Evolutionary conservation across 2,113 vertebrate species (phyloP).

Genomic region (Thermophis baileyi): DNA sequence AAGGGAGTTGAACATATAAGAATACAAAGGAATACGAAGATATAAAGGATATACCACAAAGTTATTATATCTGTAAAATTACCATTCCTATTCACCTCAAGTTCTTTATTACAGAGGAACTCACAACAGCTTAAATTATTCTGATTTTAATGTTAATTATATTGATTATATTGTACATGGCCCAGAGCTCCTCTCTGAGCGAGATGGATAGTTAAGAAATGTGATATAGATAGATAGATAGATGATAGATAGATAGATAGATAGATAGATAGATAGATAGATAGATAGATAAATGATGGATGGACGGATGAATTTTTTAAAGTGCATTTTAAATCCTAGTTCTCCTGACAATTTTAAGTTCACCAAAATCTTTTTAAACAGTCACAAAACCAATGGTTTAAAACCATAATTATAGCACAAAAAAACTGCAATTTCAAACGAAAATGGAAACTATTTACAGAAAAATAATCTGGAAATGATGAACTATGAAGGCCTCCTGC

Average conservation of each 20-base stretch:
- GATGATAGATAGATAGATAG: too few relatives aligned
- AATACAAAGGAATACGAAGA: background rate
- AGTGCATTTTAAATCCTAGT: background rate
- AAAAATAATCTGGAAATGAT: background rate
- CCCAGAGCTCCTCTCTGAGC: background rate
- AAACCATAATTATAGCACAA: too few relatives aligned
- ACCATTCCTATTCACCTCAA: background rate
- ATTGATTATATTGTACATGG: background rate
- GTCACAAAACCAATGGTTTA: background rate
- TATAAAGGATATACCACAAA: background rate
- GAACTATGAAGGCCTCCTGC: background rate
- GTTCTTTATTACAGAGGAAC: background rate
- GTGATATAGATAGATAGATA: too few relatives aligned
- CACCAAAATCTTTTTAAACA: background rate
- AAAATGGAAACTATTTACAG: background rate
- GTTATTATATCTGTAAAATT: background rate
- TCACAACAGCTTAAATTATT: background rate
- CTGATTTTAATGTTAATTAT: background rate
- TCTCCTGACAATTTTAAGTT: background rate
- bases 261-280: too few relatives aligned
- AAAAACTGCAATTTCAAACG: background rate
- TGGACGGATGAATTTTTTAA: background rate
- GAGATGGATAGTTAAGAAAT: background rate
- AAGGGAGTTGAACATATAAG: background rate
- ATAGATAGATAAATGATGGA: too few relatives aligned